phyloP scores from a whole-genome alignment of 2,888 invertebrate genomes.

The Eupeodes latifasciatus region DNA sequence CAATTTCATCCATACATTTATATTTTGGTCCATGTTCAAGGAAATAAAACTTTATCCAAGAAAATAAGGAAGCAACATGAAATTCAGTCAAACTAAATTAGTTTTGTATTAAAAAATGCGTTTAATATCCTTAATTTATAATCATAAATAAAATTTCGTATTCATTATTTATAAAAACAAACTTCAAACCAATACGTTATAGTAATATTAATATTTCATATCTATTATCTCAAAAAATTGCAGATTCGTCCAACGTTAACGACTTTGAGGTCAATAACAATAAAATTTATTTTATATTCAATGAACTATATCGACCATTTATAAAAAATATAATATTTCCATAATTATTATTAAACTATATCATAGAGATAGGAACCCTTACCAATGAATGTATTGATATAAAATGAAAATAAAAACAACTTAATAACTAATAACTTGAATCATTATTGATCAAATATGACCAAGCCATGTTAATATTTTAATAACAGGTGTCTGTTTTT shows the following conservation, averaged over 20 bases:
- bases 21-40: no score
- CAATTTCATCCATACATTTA: not conserved
- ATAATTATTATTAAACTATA: not conserved
- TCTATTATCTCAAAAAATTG: not conserved
- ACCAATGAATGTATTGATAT: not conserved
- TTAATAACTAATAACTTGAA: not conserved
- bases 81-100: no score
- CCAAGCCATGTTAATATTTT: not conserved
- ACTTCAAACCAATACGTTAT: no score
- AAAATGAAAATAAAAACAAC: not conserved
- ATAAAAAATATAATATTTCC: not conserved
- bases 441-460: constrained; percentile 7
- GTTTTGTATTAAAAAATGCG: no score
- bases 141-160: no score
- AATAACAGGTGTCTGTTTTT: not conserved
- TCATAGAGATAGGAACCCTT: not conserved
- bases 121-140: no score
- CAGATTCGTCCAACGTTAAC: no score
- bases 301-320: not conserved
- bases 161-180: no score
- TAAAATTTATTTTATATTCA: not conserved
- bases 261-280: not conserved
- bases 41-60: no score
- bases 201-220: no score
- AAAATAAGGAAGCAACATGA: no score